These are phyloP conservation scores for Diabrotica balteata DNA, from an alignment of 2,888 invertebrate species.

Conservation along the genomic window DNA sequence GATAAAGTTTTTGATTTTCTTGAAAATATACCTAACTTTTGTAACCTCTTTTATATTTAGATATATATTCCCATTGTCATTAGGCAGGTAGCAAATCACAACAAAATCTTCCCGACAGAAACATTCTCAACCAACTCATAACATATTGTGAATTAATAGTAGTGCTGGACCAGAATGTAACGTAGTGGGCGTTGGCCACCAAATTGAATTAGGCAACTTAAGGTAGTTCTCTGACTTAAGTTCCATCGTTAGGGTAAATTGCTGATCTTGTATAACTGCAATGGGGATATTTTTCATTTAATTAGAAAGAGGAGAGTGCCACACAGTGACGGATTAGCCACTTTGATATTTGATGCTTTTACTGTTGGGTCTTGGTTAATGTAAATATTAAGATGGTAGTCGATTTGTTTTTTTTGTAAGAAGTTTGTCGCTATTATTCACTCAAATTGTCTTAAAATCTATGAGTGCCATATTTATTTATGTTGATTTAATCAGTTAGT, in stretches of 20 bases:
- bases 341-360: not conserved
- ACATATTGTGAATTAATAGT: conserved; percentile 24
- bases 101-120: not conserved
- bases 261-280: conserved; percentile 20
- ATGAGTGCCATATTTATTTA: no score
- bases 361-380: no score
- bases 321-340: conserved; percentile 7
- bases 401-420: no score
- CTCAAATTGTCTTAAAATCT: no score
- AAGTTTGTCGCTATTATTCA: no score
- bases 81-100: conserved; percentile 13
- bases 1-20: no score
- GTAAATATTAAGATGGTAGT: no score
- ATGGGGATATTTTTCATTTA: conserved; percentile 28
- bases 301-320: conserved; percentile 18
- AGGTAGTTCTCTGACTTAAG: no score
- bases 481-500: no score
- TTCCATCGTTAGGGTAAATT: conserved; percentile 33
- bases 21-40: no score
- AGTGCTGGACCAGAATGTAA: conserved; percentile 18
- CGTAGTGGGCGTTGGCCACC: conserved; percentile 27
- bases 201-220: conserved; percentile 28
- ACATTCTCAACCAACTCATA: conserved; percentile 18
- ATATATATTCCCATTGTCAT: not conserved
- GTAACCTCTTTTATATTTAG: no score